Evolutionary conservation across 2,797 vertebrate genomes (phyloP).

Genomic region (Tamandua tetradactyla): DNA sequence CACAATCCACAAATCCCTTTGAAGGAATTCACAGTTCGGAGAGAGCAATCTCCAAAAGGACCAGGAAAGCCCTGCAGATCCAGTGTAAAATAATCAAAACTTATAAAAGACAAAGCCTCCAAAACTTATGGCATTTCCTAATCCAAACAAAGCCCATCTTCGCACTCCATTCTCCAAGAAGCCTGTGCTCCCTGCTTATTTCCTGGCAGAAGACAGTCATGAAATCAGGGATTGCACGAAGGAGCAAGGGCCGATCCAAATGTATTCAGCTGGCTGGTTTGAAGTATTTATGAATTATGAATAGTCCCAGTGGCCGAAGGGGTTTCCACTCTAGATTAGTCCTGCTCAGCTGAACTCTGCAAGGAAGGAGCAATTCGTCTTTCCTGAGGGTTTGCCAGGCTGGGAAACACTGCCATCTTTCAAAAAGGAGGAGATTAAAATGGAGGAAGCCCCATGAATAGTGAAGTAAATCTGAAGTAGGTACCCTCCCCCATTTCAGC

Average conservation of each 20-base stretch:
- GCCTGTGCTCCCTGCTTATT: conserved; percentile 67
- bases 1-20: conserved; percentile 84
- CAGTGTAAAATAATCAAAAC: conserved; percentile 55
- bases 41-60: conserved; percentile 63
- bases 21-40: conserved; percentile 77
- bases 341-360: conserved; percentile 82
- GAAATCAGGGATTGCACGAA: conserved; percentile 74
- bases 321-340: conserved; percentile 88
- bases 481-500: conserved; percentile 66
- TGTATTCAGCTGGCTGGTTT: conserved; percentile 80
- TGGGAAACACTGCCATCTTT: conserved; percentile 87
- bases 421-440: conserved; percentile 89
- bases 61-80: conserved; percentile 69
- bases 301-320: conserved; percentile 87
- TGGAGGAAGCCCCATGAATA: conserved; percentile 87
- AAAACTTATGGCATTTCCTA: conserved; percentile 70
- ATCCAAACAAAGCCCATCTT: conserved; percentile 77
- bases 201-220: conserved; percentile 72
- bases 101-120: conserved; percentile 64
- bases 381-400: conserved; percentile 78
- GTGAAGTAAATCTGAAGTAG: conserved; percentile 85
- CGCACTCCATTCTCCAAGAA: conserved; percentile 84
- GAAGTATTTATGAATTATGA: conserved; percentile 88
- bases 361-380: conserved; percentile 77
- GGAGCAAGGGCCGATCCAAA: conserved; percentile 74